Evolutionary conservation across 1,140 invertebrate species (phyloP).

Genomic region (Lucilia cuprina): DNA sequence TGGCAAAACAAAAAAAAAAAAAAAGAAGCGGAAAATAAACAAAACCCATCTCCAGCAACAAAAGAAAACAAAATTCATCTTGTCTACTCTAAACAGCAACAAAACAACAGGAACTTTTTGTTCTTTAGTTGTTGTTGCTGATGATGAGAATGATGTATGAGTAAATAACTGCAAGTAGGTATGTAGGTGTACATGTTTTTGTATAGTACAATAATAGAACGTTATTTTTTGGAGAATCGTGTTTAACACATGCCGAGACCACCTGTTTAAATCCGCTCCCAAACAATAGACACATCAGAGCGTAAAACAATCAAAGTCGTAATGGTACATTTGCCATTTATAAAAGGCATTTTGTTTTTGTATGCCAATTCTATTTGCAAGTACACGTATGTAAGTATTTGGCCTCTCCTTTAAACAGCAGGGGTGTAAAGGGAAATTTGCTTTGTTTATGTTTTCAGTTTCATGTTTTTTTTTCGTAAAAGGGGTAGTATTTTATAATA

Average conservation of each 20-base stretch:
- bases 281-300: slow-evolving; percentile 38
- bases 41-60: not conserved
- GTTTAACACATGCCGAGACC: slow-evolving; percentile 37
- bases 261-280: slow-evolving; percentile 37
- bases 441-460: not conserved
- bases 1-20: slow-evolving; percentile 3
- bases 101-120: not conserved
- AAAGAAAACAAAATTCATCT: not conserved
- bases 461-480: too few species aligned
- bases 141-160: not conserved
- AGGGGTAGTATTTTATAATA: too few species aligned
- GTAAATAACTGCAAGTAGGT: not conserved
- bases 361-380: slow-evolving; percentile 23
- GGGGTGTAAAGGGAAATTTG: not conserved
- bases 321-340: slow-evolving; percentile 31
- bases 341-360: slow-evolving; percentile 34
- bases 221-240: not conserved
- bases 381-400: not conserved
- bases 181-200: not conserved
- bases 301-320: slow-evolving; percentile 39
- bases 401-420: not conserved
- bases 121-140: too few species aligned
- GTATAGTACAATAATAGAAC: not conserved
- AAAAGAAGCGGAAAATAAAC: not conserved
- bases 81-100: not conserved